These are phyloP conservation scores for Hyppa rectilinea DNA, from an alignment of 2,888 invertebrate species.

Conservation along the genomic window DNA sequence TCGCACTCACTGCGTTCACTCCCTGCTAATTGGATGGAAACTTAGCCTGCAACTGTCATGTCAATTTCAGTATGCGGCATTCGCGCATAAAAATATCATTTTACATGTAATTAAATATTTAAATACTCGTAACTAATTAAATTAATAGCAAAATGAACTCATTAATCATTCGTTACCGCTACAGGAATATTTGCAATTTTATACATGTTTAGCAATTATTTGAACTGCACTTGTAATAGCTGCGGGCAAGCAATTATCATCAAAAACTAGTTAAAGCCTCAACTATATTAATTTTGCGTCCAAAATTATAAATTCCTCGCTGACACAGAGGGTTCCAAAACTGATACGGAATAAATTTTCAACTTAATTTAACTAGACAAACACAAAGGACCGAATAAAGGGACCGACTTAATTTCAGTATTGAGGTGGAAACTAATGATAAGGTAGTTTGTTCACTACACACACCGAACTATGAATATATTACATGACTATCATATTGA, in stretches of 20 bases:
- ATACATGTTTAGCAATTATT: slow-evolving; percentile 57
- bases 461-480: slow-evolving; percentile 61
- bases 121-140: slow-evolving; percentile 52
- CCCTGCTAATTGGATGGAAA: slow-evolving; percentile 74
- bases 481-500: slow-evolving; percentile 7
- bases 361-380: slow-evolving; percentile 90
- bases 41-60: slow-evolving; percentile 54
- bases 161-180: slow-evolving; percentile 47
- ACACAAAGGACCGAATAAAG: slow-evolving; percentile 86
- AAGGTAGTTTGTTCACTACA: slow-evolving; percentile 80
- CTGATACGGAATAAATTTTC: slow-evolving; percentile 90
- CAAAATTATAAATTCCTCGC: slow-evolving; percentile 88
- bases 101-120: slow-evolving; percentile 16
- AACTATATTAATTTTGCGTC: slow-evolving; percentile 82
- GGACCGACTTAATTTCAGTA: slow-evolving; percentile 87
- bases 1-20: slow-evolving; percentile 69
- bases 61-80: slow-evolving; percentile 20
- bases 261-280: slow-evolving; percentile 81
- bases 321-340: slow-evolving; percentile 84
- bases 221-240: slow-evolving; percentile 61
- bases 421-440: slow-evolving; percentile 89
- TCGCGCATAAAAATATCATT: slow-evolving; percentile 7
- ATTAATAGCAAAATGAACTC: slow-evolving; percentile 48
- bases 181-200: slow-evolving; percentile 39
- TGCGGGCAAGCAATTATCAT: slow-evolving; percentile 73